These are phyloP conservation scores for Drosophila sturtevanti DNA, from an alignment of 1,140 invertebrate genomes.

Conservation along the genomic window DNA sequence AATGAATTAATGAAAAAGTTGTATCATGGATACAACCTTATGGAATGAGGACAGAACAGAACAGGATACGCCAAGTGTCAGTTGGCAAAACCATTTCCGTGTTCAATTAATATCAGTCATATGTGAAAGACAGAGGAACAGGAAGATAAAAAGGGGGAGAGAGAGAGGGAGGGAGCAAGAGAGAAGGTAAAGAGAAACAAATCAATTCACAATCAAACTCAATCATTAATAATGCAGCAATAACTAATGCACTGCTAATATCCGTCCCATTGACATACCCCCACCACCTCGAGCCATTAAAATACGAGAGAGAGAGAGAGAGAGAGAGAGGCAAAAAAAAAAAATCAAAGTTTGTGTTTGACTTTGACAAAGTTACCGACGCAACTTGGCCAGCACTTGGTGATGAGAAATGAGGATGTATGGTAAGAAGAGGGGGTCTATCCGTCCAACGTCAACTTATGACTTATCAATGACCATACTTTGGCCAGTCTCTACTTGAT, in stretches of 20 bases:
- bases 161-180: too few relatives aligned
- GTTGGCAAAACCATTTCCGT: neutral
- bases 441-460: conserved; percentile 30
- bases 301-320: neutral
- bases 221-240: conserved; percentile 68
- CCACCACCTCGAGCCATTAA: neutral
- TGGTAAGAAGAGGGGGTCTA: neutral
- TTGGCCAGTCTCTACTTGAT: conserved; percentile 53
- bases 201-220: conserved; percentile 43
- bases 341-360: conserved; percentile 66
- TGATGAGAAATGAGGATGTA: conserved; percentile 33
- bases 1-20: neutral
- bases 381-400: conserved; percentile 53
- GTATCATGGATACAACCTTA: neutral
- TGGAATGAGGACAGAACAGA: neutral
- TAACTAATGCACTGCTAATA: conserved; percentile 72
- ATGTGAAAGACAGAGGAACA: neutral
- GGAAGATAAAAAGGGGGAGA: too few relatives aligned
- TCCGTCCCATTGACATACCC: conserved; percentile 44
- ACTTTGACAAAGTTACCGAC: conserved; percentile 71
- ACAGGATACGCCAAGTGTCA: neutral
- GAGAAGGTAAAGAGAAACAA: conserved; percentile 43
- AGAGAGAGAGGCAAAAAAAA: neutral
- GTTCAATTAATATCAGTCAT: conserved; percentile 8
- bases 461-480: conserved; percentile 59